Percentiles rank a stretch among this genome's conserved stretches.
Evolutionary conservation across 2,888 invertebrate species (phyloP).

Genomic region (Beris chalybata): DNA sequence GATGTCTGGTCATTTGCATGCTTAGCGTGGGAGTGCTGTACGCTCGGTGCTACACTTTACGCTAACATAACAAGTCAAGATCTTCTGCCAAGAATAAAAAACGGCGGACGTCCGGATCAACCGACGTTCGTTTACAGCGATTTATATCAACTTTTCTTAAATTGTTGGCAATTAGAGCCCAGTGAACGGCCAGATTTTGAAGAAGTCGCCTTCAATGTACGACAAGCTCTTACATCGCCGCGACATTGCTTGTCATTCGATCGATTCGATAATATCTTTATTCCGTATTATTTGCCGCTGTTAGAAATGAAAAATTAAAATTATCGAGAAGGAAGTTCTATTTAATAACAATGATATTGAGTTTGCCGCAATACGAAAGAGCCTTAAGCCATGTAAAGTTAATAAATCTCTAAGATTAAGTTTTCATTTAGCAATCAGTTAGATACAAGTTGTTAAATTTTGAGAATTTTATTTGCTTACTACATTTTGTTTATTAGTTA

Average conservation of each 20-base stretch:
- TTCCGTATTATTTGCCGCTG: slow-evolving; percentile 55
- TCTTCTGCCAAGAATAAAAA: slow-evolving; percentile 67
- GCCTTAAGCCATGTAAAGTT: too few relatives aligned
- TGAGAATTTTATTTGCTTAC: too few relatives aligned
- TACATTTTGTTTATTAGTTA: too few relatives aligned
- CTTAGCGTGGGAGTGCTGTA: slow-evolving; percentile 79
- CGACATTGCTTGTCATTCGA: slow-evolving; percentile 52
- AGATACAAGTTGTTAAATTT: too few relatives aligned
- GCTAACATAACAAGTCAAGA: slow-evolving; percentile 68
- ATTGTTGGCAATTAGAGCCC: slow-evolving; percentile 83
- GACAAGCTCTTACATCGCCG: slow-evolving; percentile 54
- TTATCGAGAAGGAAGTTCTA: neutral
- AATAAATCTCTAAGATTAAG: too few relatives aligned
- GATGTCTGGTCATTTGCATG: slow-evolving; percentile 85
- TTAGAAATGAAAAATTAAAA: slow-evolving; percentile 50
- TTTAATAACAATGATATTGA: neutral
- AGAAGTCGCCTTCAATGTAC: slow-evolving; percentile 59
- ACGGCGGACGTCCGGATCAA: slow-evolving; percentile 73
- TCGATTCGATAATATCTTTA: slow-evolving; percentile 44
- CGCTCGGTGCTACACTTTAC: slow-evolving; percentile 79
- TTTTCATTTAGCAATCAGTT: too few relatives aligned
- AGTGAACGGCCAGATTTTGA: slow-evolving; percentile 77
- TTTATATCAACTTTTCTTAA: slow-evolving; percentile 77
- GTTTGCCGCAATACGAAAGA: too few relatives aligned
- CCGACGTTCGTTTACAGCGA: slow-evolving; percentile 75